Evolutionary conservation across 2,113 vertebrate genomes (phyloP).

Genomic region (Cervus canadensis): DNA sequence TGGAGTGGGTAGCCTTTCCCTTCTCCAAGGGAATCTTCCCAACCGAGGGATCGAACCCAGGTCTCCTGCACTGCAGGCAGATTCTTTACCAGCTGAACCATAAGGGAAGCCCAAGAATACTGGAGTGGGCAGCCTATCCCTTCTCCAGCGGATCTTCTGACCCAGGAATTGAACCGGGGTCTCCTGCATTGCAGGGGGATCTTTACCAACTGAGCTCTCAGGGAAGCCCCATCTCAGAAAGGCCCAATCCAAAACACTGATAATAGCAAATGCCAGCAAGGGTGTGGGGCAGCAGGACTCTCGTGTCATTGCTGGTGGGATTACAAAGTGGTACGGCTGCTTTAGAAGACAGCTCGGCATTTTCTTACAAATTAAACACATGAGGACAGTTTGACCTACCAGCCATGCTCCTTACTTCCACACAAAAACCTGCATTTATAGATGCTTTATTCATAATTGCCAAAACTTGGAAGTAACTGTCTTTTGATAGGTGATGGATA

Average conservation of each 20-base stretch:
- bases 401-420: background rate
- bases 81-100: background rate
- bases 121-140: background rate
- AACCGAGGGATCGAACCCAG: background rate
- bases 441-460: background rate
- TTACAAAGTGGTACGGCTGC: no score
- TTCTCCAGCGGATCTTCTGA: background rate
- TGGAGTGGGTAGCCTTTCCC: background rate
- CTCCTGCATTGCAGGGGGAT: background rate
- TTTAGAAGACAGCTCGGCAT: background rate
- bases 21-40: background rate
- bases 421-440: background rate
- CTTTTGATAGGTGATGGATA: background rate
- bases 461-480: background rate
- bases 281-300: background rate
- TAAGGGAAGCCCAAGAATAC: background rate
- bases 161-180: rapidly evolving
- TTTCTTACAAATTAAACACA: background rate
- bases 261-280: background rate
- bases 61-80: background rate
- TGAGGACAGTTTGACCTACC: background rate
- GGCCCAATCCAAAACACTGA: background rate
- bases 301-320: no score
- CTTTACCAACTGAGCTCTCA: background rate
- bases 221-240: background rate